Base-by-base conservation (phyloP, 2,888 invertebrate species). In the Chouioia cunea region DNA sequence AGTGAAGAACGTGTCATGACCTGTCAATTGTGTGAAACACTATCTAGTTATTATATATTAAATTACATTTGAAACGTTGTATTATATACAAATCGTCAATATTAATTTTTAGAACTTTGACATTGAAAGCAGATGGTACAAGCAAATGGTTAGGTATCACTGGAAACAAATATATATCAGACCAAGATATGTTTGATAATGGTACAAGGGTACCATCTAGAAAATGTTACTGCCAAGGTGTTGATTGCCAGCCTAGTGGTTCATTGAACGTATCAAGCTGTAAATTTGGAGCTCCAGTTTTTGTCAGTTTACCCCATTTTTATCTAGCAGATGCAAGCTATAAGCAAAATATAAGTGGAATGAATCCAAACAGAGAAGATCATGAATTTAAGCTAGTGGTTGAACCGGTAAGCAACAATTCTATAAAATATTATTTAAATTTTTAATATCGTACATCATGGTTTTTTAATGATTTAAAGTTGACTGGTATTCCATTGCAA, bases 281-380 rank as follows among this genome's bases (percentile, higher is more conserved):
- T 80, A 91, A 92, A 73, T 91, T 88, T 84, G 92, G 92, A 62
- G 93, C 95, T n/a, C 96, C 96, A 0, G 93, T 92, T 15, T 93
- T 92, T 84, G 89, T 94, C 23, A 92, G 94, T 0, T 90, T 91
- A 77, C 96, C 96, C 0, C 95, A 96, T 83, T 95, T 95, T 86
- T 90, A 92, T 76, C 83, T 92, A 78, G 90, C 92, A 0, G 93
- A 94, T 85, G 88, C 89, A 0, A 86, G 86, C 74, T 95, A 94
- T 79, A 80, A 87, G 12, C 79, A 88, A 67, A 88, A 88, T 48
- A 87, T 96, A 0, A 86, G 86, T 0, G 95, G 95, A 0, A 83
- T 96, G 80, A 80, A 87, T 0, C 93, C 96, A 0, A 86, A 89
- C 0, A 86, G 89, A 60, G 86, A 88, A 0, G 83, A 88, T 70